These are phyloP conservation scores for Nettapus auritus DNA, from an alignment of 2,113 vertebrate genomes.

Conservation along the genomic window DNA sequence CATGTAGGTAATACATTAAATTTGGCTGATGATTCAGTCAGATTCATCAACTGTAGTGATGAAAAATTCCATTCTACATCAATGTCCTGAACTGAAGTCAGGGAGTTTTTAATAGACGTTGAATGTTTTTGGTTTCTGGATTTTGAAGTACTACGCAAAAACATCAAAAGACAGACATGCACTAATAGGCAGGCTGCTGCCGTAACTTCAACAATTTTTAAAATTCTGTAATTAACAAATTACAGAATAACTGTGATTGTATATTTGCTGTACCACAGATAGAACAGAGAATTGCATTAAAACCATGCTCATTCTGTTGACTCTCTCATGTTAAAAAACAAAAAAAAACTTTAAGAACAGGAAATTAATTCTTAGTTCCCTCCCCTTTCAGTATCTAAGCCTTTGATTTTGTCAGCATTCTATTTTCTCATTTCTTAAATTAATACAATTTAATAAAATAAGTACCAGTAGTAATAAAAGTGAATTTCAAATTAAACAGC, in stretches of 20 bases:
- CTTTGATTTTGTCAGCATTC: not conserved
- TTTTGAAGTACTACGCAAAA: not conserved
- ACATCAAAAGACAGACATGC: not conserved
- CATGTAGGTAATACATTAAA: not conserved
- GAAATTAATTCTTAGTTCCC: not conserved
- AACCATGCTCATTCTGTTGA: not conserved
- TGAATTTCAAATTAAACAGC: not conserved
- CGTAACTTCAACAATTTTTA: not conserved
- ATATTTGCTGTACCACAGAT: not conserved
- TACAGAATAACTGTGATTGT: not conserved
- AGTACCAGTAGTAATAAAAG: not conserved
- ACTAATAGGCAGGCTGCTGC: not conserved
- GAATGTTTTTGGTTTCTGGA: not conserved
- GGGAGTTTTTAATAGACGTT: not conserved
- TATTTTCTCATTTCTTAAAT: not conserved
- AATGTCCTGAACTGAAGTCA: not conserved
- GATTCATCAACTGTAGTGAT: not conserved
- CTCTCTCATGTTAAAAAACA: not conserved
- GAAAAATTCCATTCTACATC: conserved; percentile 8
- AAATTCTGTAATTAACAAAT: not conserved
- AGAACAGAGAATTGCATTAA: not conserved
- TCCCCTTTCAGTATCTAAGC: not conserved
- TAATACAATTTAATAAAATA: not conserved
- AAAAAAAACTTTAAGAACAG: not conserved
- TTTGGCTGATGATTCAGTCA: not conserved